Evolutionary conservation across 2,797 vertebrate species (phyloP), one percentile per base, ranked within the genome.

Genomic region (Microctenopoma stevenorrisi): DNA sequence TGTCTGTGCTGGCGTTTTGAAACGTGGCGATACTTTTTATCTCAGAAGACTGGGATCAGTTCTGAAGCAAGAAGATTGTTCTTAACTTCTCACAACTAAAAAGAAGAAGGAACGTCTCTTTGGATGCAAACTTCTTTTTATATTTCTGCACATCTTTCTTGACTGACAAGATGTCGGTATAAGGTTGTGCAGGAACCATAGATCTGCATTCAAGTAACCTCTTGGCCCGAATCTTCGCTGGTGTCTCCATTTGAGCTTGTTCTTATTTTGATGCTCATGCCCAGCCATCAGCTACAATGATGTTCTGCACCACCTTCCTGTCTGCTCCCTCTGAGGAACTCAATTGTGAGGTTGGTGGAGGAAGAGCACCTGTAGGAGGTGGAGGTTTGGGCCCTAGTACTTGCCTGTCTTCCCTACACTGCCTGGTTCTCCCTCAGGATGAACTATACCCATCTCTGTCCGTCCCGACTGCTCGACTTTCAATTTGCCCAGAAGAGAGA

Each of bases 301-400:
- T 96, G 94, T 95, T 96, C 92, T 96, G 94, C 87, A 94, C 94
- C 57, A 95, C 94, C 0, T 96, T 96, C 90, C 89, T 92, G 58
- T 94, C 94, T 9, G 74, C 91, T 4, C 88, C 93, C 52, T 91
- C 92, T 16, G 94, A 95, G 64, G 93, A 94, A 38, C 66, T 88
- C 5, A 40, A 54, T 2, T 68, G 71, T 9, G 91, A 90, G 46
- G 68, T 68, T 38, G 51, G 70, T 2, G 65, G 68, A 42, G 76
- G 76, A 59, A 38, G 37, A 4, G 30, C 38, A 25, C 57, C 58
- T 10, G 57, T 22, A 10, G 76, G 81, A 18, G 79, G 76, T 7
- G 84, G 82, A 65, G 81, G 78, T 28, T 15, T 61, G 79, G 85
- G 72, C 37, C 73, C 79, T 7, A 87, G 82, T 43, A 92, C 93